A percentile compares a stretch with the other conserved stretches of the same genome.
Evolutionary conservation across 2,888 invertebrate genomes (phyloP).

Genomic region (Lochmaea capreae): DNA sequence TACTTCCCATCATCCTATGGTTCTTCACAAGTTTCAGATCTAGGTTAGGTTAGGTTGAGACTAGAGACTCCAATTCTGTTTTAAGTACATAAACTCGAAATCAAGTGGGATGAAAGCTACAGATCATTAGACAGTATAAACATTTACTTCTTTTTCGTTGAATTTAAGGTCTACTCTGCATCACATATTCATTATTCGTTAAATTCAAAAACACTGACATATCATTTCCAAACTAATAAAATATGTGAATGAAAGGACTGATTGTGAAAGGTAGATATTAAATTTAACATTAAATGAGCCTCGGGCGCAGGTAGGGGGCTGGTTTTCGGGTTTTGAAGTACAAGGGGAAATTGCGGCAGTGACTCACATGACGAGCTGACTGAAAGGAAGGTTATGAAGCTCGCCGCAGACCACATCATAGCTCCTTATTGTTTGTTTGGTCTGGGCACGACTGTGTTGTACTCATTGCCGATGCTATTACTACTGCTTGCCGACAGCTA

Average conservation of each 20-base stretch:
- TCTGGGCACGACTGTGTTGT: slow-evolving; percentile 46
- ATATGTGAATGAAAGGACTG: slow-evolving; percentile 32
- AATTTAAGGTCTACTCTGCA: too few relatives aligned
- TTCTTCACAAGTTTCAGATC: too few relatives aligned
- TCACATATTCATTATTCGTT: background rate
- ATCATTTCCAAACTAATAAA: slow-evolving; percentile 5
- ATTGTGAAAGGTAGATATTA: slow-evolving; percentile 44
- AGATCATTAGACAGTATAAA: too few relatives aligned
- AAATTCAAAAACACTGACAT: slow-evolving; percentile 31
- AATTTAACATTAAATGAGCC: slow-evolving; percentile 41
- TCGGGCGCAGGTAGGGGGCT: slow-evolving; percentile 22
- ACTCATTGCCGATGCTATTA: slow-evolving; percentile 14
- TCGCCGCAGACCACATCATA: slow-evolving; percentile 63
- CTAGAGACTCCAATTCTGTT: too few relatives aligned
- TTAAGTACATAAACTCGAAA: too few relatives aligned
- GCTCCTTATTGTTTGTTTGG: slow-evolving; percentile 60
- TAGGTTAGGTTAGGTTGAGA: too few relatives aligned
- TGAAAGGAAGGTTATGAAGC: slow-evolving; percentile 62
- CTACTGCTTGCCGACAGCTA: slow-evolving; percentile 52
- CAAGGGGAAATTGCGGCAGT: slow-evolving; percentile 26
- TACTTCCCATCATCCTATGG: too few relatives aligned
- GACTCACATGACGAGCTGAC: slow-evolving; percentile 58
- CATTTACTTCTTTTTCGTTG: too few relatives aligned
- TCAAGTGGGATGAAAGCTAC: too few relatives aligned
- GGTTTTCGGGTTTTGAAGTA: slow-evolving; percentile 6